These are phyloP conservation scores for Drosophila antonietae DNA, from an alignment of 2,888 invertebrate species.

Conservation along the genomic window DNA sequence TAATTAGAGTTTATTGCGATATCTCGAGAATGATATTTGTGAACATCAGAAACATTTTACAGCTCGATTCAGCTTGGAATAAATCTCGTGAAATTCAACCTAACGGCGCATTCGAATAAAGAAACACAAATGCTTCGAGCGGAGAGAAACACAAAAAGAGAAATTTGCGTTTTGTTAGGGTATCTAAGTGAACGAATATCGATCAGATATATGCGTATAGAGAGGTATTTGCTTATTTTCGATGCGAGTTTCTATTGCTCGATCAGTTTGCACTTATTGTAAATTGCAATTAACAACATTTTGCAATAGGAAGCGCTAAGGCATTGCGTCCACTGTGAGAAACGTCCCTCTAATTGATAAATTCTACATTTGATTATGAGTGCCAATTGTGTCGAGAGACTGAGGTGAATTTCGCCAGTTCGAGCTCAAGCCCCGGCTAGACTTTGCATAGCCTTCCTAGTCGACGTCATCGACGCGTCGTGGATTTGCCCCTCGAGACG, in stretches of 20 bases:
- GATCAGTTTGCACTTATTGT: slow-evolving; percentile 51
- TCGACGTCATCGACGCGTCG: slow-evolving; percentile 11
- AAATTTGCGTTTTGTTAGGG: slow-evolving; percentile 15
- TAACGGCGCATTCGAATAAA: background rate
- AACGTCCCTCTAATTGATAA: slow-evolving; percentile 62
- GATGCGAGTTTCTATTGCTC: slow-evolving; percentile 29
- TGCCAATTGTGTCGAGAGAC: slow-evolving; percentile 36
- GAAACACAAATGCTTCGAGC: background rate
- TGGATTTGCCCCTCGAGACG: slow-evolving; percentile 42
- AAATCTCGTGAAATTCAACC: background rate
- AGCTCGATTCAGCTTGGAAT: background rate
- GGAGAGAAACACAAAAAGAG: background rate
- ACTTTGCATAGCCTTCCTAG: slow-evolving; percentile 62
- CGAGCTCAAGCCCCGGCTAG: slow-evolving; percentile 27
- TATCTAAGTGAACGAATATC: slow-evolving; percentile 28
- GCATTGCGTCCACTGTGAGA: slow-evolving; percentile 43
- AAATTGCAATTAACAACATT: slow-evolving; percentile 69
- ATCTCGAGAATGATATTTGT: slow-evolving; percentile 9
- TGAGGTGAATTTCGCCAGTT: slow-evolving; percentile 32
- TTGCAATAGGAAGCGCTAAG: slow-evolving; percentile 57
- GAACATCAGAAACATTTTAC: slow-evolving; percentile 18
- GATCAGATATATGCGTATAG: background rate
- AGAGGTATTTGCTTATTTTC: background rate
- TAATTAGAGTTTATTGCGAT: slow-evolving; percentile 8
- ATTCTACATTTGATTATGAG: slow-evolving; percentile 51